Evolutionary conservation across 2,113 vertebrate genomes (phyloP).

Genomic region (Ceratotherium simum): DNA sequence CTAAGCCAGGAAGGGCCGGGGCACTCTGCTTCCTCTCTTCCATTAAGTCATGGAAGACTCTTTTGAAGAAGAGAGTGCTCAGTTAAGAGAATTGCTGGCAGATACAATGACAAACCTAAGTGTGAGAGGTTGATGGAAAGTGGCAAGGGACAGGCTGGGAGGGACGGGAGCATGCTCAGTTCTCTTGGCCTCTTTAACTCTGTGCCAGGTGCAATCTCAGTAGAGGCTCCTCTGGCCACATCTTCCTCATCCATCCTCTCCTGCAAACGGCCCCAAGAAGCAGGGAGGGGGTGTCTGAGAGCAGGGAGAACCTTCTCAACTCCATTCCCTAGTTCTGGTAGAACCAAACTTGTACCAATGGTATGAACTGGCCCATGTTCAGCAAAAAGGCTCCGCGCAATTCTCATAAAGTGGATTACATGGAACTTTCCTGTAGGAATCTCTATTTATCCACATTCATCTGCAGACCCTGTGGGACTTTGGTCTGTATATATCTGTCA

Average conservation of each 20-base stretch:
- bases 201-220: neutral
- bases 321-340: neutral
- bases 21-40: neutral
- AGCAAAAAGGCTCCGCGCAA: neutral
- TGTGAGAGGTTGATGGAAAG: neutral
- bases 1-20: neutral
- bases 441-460: neutral
- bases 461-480: neutral
- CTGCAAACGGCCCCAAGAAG: neutral
- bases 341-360: neutral
- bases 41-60: neutral
- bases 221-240: neutral
- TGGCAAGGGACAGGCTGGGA: neutral
- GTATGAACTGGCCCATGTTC: neutral
- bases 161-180: rapidly evolving
- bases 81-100: neutral
- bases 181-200: neutral
- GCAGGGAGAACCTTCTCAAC: neutral
- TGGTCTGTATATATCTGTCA: neutral
- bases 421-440: neutral
- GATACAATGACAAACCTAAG: neutral
- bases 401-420: neutral
- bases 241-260: neutral
- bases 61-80: neutral
- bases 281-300: neutral